Conservation (phyloP, 2,113 vertebrate genomes). For the Proteles cristata region DNA sequence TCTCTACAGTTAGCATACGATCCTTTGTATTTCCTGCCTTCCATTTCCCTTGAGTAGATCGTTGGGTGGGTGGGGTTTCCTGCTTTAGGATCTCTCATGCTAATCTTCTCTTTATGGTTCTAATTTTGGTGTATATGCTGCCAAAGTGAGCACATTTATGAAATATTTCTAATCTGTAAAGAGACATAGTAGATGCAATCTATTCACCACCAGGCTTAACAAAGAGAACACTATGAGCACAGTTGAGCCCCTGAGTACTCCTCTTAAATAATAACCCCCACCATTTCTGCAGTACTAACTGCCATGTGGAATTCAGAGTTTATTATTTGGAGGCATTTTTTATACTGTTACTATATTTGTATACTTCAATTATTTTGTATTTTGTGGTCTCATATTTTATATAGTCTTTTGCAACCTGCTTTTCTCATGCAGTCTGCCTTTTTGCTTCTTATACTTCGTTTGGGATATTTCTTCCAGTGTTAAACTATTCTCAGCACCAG, state of each 20-base stretch:
- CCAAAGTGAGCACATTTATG: not conserved
- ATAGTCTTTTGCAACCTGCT: not conserved
- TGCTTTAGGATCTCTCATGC: conserved; percentile 45
- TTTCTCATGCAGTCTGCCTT: not conserved
- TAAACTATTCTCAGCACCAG: not conserved
- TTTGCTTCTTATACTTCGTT: not conserved
- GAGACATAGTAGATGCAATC: not conserved
- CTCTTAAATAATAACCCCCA: not conserved
- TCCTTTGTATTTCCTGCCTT: conserved; percentile 29
- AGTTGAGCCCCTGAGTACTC: not conserved
- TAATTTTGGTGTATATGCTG: not conserved
- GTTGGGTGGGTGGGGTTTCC: conserved; percentile 42
- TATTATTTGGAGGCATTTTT: not conserved
- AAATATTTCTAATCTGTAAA: not conserved
- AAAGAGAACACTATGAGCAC: not conserved
- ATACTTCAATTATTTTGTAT: not conserved
- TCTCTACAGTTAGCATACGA: conserved; percentile 26
- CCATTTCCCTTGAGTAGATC: not conserved
- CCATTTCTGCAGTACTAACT: not conserved
- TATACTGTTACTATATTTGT: not conserved
- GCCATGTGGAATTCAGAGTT: not conserved
- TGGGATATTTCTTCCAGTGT: not conserved
- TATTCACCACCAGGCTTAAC: not conserved
- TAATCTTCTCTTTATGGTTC: not conserved
- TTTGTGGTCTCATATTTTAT: not conserved